Conservation (phyloP, 2,797 vertebrate genomes). For the Chaetophractus vellerosus region DNA sequence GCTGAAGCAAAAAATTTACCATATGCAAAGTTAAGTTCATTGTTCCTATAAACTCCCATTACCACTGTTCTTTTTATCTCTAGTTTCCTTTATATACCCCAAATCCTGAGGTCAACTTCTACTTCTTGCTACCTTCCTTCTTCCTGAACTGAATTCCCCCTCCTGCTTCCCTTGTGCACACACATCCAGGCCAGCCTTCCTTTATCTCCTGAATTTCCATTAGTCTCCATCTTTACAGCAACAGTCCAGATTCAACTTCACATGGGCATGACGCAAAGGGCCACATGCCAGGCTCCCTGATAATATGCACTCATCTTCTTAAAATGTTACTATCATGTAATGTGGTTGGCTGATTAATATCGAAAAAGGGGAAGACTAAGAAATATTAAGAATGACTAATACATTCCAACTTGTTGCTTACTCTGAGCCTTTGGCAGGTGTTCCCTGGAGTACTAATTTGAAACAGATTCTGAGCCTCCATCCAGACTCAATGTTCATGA, state of each 20-base stretch:
- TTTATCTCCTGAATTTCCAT: neutral
- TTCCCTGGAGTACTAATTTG: neutral
- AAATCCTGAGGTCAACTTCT: slow-evolving; percentile 8
- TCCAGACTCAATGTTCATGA: neutral
- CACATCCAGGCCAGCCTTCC: neutral
- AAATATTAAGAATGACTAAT: neutral
- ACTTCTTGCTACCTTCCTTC: neutral
- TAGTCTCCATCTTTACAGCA: neutral
- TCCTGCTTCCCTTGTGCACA: neutral
- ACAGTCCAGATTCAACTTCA: neutral
- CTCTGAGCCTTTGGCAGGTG: neutral
- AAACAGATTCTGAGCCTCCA: neutral
- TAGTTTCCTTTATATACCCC: neutral
- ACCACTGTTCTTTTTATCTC: slow-evolving; percentile 33
- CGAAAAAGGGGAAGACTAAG: slow-evolving; percentile 60
- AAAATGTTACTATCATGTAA: neutral
- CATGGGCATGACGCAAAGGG: accelerated
- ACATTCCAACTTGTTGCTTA: neutral
- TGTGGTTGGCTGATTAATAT: neutral
- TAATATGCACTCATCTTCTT: neutral
- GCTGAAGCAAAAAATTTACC: neutral
- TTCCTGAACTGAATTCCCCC: neutral
- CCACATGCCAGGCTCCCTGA: neutral
- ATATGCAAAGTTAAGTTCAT: neutral
- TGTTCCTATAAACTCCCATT: neutral